These are phyloP conservation scores for Cynoglossus semilaevis DNA, from an alignment of 2,113 vertebrate genomes.

Conservation along the genomic window DNA sequence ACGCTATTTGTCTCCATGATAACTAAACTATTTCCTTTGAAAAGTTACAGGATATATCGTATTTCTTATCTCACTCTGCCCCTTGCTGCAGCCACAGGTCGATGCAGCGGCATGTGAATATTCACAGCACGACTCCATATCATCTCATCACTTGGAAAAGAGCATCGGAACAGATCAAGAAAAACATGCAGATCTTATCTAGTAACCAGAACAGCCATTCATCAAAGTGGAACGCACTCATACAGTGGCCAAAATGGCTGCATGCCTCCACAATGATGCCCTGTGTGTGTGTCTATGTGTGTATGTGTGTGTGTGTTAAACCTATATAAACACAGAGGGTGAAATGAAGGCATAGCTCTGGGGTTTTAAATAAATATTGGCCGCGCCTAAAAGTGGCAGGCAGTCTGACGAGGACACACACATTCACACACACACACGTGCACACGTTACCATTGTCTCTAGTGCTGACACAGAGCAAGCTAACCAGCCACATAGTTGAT, in stretches of 20 bases:
- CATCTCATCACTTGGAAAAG: constrained; percentile 21
- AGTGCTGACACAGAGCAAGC: constrained; percentile 49
- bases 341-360: constrained; percentile 51
- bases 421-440: constrained; percentile 18
- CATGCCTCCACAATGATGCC: constrained; percentile 54
- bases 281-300: constrained; percentile 18
- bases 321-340: constrained; percentile 59
- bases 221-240: constrained; percentile 41
- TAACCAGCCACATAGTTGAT: constrained; percentile 43
- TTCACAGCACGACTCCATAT: constrained; percentile 27
- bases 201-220: constrained; percentile 42
- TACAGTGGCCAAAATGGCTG: constrained; percentile 22
- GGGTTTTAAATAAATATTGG: constrained; percentile 62
- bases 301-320: constrained; percentile 24
- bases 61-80: constrained; percentile 30
- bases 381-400: constrained; percentile 30
- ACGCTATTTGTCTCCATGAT: constrained; percentile 28
- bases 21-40: constrained; percentile 25
- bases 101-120: constrained; percentile 15
- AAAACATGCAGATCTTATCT: constrained; percentile 50
- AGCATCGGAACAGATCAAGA: constrained; percentile 40
- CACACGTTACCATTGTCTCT: constrained; percentile 38
- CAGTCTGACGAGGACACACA: constrained; percentile 25
- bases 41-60: constrained; percentile 25
- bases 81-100: constrained; percentile 18